Evolutionary conservation across 2,888 invertebrate species (phyloP).

Genomic region (Pandemis heparana): DNA sequence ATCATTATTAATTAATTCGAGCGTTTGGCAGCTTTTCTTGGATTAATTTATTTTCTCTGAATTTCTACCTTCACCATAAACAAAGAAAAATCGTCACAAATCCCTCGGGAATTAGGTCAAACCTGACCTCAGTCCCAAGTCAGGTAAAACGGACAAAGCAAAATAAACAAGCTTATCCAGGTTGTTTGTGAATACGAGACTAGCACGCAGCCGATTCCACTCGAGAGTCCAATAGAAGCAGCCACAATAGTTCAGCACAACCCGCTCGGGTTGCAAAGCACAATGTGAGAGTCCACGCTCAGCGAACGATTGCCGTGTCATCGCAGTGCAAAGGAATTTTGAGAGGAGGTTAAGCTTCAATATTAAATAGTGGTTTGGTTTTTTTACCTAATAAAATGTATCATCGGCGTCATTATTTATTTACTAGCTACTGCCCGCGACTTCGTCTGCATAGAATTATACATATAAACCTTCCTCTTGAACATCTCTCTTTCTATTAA

Average conservation of each 20-base stretch:
- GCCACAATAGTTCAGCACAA: conserved; percentile 1
- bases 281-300: background rate
- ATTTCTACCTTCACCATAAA: too few species aligned
- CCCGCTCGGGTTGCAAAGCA: conserved; percentile 6
- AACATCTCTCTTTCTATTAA: too few species aligned
- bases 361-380: background rate
- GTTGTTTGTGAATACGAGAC: conserved; percentile 14
- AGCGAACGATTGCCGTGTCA: background rate
- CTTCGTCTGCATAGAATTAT: too few species aligned
- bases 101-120: background rate
- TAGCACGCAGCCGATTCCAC: conserved; percentile 2
- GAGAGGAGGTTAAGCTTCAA: background rate
- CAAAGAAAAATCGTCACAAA: background rate
- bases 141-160: background rate
- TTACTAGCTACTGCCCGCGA: too few species aligned
- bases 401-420: too few species aligned
- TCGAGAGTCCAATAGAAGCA: conserved; percentile 12
- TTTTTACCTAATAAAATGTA: too few species aligned
- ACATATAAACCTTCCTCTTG: too few species aligned
- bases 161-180: conserved; percentile 1
- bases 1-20: too few species aligned
- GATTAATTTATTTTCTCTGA: too few species aligned
- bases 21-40: too few species aligned
- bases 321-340: background rate
- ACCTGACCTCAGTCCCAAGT: background rate